Evolutionary conservation across 2,797 vertebrate genomes (phyloP), one percentile per base, ranked within the genome.

Genomic region (Dendrocincla fuliginosa): DNA sequence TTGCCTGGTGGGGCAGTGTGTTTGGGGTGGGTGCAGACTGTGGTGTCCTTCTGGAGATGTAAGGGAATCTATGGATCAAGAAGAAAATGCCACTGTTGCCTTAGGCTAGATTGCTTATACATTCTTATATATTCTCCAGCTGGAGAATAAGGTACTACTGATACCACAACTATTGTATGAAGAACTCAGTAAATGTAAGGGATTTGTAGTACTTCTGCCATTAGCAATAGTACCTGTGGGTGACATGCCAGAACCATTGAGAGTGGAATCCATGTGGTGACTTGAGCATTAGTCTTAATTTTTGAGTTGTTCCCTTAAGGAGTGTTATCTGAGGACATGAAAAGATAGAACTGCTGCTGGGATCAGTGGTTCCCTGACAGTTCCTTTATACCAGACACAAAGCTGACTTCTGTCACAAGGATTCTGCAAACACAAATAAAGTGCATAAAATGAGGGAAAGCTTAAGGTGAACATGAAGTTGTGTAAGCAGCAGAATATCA

Each of bases 221-320:
- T 60, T 59, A 27, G 41, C 50, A 75, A 7, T 15, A 33, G 11
- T 19, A 16, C 18, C 50, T 64, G 61, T 57, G 33, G 32, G 50
- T 69, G 67, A 63, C 7, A 4, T 2, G 5, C 20, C 20, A 33
- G 53, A 73, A 56, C 39, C 30, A 13, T 4, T 57, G 17, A 53
- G 76, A 30, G 18, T 42, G 2, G 0, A n/a, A 20, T 39, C 28
- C 0, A 0, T 32, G 5, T 28, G 37, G 16, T 24, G 28, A 25
- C 41, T 13, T 3, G 9, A 90, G 16, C 49, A 27, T 28, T 47
- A 28, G n/a, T 63, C 25, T 57, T 0, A 14, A 4, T 46, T 28
- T 85, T 56, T 67, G 68, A 41, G 30, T 61, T 81, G 22, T 19
- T 79, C n/a, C 14, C 20, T 67, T 49, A 18, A 59, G 44, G 49